A percentile compares a stretch with the other conserved stretches of the same genome.
Evolutionary conservation across 2,113 vertebrate genomes (phyloP).

Genomic region (Spea multiplicata): DNA sequence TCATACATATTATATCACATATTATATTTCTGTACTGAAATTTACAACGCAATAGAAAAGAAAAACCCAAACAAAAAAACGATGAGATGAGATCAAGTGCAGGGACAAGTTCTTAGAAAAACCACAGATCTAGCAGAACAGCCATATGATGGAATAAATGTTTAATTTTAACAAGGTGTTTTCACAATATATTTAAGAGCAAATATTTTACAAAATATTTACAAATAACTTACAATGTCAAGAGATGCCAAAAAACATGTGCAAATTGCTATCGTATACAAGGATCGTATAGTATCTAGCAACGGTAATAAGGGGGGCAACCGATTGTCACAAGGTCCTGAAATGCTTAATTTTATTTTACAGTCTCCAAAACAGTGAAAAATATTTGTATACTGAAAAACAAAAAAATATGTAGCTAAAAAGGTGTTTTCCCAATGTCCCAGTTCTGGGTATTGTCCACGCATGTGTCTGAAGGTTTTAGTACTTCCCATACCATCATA

Average conservation of each 20-base stretch:
- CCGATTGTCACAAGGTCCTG: conserved; percentile 25
- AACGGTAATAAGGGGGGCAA: conserved; percentile 1
- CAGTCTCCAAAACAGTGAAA: not conserved
- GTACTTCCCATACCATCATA: too few relatives aligned
- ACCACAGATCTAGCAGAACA: conserved; percentile 37
- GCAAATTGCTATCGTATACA: conserved; percentile 43
- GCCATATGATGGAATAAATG: conserved; percentile 42
- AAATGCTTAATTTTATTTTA: not conserved
- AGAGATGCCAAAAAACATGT: conserved; percentile 46
- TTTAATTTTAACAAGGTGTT: conserved; percentile 44
- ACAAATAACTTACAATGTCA: conserved; percentile 61
- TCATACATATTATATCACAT: conserved; percentile 58
- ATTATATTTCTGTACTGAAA: conserved; percentile 54
- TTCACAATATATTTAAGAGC: conserved; percentile 39
- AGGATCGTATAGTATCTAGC: conserved; percentile 41
- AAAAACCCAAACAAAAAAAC: conserved; percentile 43
- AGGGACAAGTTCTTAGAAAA: conserved; percentile 49
- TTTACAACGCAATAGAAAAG: conserved; percentile 63
- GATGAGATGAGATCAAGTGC: conserved; percentile 66
- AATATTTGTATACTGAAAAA: not conserved
- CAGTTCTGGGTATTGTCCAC: too few relatives aligned
- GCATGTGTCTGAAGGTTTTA: too few relatives aligned
- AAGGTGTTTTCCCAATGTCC: too few relatives aligned
- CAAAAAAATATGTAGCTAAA: too few relatives aligned
- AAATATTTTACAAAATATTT: conserved; percentile 54